Conservation (phyloP, 2,888 invertebrate genomes). For the Geophilus truncorum region DNA sequence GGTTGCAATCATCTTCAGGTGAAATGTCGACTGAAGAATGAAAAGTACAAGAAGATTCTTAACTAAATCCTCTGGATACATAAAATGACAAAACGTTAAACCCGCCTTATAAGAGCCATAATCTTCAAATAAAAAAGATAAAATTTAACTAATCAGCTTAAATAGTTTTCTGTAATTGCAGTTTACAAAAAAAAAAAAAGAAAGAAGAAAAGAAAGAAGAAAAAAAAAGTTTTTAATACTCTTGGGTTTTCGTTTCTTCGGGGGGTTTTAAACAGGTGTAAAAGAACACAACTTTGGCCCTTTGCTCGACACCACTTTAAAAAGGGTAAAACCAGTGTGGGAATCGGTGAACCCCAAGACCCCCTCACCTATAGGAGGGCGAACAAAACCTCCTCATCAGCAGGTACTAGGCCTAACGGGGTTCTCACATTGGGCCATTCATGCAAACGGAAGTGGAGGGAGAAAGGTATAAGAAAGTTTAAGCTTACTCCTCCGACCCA, state of each 20-base stretch:
- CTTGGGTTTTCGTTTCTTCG: neutral
- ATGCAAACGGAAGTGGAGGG: constrained; percentile 21
- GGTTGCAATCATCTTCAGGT: constrained; percentile 22
- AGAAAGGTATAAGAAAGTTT: constrained; percentile 5
- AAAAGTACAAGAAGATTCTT: neutral
- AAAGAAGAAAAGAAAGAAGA: neutral
- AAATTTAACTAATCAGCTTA: neutral
- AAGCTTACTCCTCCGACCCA: constrained; percentile 20
- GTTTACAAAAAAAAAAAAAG: neutral
- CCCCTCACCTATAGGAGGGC: constrained; percentile 14
- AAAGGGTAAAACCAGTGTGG: constrained; percentile 21
- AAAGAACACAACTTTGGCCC: constrained; percentile 14
- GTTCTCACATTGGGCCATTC: constrained; percentile 19
- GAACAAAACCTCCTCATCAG: constrained; percentile 27
- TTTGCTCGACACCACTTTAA: constrained; percentile 25
- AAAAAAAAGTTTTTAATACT: neutral
- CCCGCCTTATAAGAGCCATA: neutral
- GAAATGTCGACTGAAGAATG: constrained; percentile 12
- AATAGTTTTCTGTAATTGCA: neutral
- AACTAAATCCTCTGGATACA: neutral
- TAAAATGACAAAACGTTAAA: neutral
- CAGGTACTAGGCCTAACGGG: constrained; percentile 27
- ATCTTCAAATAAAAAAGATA: neutral
- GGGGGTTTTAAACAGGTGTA: constrained; percentile 14
- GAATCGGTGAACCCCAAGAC: constrained; percentile 17